Conservation (phyloP, 2,888 invertebrate genomes). For the Scrobipalpa costella region DNA sequence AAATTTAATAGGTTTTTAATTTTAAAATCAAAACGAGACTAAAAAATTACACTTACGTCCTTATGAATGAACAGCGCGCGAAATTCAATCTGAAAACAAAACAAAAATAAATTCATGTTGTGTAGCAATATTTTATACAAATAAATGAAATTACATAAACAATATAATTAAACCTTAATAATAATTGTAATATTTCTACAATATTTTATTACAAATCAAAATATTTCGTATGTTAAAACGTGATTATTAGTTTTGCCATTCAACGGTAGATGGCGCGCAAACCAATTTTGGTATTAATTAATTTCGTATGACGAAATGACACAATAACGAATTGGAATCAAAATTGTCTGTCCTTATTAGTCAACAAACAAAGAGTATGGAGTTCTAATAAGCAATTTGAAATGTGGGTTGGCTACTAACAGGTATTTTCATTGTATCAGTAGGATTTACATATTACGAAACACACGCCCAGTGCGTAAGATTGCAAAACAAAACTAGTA, state of each 20-base stretch:
- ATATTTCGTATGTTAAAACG: conserved; percentile 2
- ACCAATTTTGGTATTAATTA: conserved; percentile 37
- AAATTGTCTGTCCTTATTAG: conserved; percentile 48
- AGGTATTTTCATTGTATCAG: conserved; percentile 53
- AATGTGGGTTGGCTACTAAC: conserved; percentile 55
- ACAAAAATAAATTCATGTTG: neutral
- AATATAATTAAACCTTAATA: neutral
- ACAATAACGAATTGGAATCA: conserved; percentile 30
- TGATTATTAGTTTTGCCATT: conserved; percentile 39
- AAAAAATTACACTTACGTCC: conserved; percentile 25
- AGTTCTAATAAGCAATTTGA: conserved; percentile 36
- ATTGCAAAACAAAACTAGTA: conserved; percentile 37
- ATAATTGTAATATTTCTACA: too few species aligned
- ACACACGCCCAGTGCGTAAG: conserved; percentile 40
- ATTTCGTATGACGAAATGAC: conserved; percentile 39
- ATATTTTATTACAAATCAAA: neutral
- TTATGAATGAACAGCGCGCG: neutral
- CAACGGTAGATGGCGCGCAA: conserved; percentile 53
- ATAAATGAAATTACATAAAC: neutral
- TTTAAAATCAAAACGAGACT: neutral
- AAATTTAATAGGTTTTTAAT: neutral
- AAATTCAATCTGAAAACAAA: conserved; percentile 8
- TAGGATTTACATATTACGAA: conserved; percentile 60
- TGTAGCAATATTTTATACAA: neutral
- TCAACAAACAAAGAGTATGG: conserved; percentile 53